Evolutionary conservation across 1,140 invertebrate genomes (phyloP).

Genomic region (Lysiphlebus fabarum): DNA sequence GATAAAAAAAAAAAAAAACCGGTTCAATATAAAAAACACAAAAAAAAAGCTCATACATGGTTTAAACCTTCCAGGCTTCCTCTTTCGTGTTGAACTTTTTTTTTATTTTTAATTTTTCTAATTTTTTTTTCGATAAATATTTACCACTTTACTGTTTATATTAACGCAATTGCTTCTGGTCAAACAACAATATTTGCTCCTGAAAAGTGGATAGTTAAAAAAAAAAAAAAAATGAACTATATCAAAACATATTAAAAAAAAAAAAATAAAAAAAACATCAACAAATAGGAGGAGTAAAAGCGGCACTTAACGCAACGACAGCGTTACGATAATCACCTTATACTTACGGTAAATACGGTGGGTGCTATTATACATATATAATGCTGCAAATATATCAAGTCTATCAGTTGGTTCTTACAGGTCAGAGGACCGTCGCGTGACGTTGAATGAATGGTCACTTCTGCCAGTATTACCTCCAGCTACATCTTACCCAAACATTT

Average conservation of each 20-base stretch:
- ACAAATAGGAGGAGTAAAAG: background rate
- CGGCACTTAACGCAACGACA: constrained; percentile 13
- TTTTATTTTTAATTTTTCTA: background rate
- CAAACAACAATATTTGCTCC: background rate
- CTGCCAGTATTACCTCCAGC: background rate
- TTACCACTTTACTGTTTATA: too few relatives aligned
- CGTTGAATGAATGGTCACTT: background rate
- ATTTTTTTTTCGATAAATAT: background rate
- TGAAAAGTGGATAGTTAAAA: background rate
- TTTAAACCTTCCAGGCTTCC: constrained; percentile 16
- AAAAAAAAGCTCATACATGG: constrained; percentile 13
- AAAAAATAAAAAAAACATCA: constrained; percentile 7
- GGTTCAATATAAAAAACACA: constrained; percentile 8
- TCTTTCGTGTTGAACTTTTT: constrained; percentile 10
- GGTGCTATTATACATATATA: constrained; percentile 18
- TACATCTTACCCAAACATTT: too few relatives aligned
- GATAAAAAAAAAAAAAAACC: constrained; percentile 17
- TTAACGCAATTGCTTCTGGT: too few relatives aligned
- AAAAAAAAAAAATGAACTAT: background rate
- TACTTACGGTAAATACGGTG: constrained; percentile 16
- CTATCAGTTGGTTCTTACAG: constrained; percentile 1
- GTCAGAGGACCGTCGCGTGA: constrained; percentile 6
- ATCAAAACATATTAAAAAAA: background rate
- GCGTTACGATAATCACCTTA: constrained; percentile 17
- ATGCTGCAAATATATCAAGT: constrained; percentile 6